A percentile compares a stretch with the other conserved stretches of the same genome.
phyloP scores from a whole-genome alignment of 2,113 vertebrate genomes.

The Marmota flaviventris region DNA sequence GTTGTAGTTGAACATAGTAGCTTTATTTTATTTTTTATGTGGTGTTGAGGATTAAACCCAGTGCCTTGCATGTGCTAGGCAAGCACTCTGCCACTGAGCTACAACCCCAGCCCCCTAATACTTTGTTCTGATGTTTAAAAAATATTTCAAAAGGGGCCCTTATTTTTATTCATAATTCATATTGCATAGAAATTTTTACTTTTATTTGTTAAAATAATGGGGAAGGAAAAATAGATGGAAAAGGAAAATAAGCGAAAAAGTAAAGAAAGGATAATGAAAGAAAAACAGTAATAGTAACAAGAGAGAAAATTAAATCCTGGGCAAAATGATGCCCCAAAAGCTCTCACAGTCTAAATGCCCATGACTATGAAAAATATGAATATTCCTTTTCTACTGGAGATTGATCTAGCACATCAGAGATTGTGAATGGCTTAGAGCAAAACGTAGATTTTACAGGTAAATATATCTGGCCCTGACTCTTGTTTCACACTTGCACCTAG shows the following conservation, averaged over 20 bases:
- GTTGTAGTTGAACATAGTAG: too few relatives aligned
- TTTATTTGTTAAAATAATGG: constrained; percentile 63
- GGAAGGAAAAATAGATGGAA: constrained; percentile 54
- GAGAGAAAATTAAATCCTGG: not conserved
- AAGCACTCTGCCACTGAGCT: too few relatives aligned
- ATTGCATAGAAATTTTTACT: constrained; percentile 60
- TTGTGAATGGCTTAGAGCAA: not conserved
- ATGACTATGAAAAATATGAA: not conserved
- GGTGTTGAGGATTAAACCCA: too few relatives aligned
- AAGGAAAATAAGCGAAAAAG: not conserved
- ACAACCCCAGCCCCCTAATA: not conserved
- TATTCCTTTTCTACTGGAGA: not conserved
- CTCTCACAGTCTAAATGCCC: not conserved
- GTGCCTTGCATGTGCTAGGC: too few relatives aligned
- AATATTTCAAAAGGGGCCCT: constrained; percentile 61
- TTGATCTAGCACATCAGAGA: not conserved
- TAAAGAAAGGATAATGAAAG: not conserved
- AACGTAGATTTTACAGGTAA: not conserved
- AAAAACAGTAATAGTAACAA: not conserved
- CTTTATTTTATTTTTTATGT: too few relatives aligned
- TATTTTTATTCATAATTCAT: constrained; percentile 59
- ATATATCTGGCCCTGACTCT: not conserved
- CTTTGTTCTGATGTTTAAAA: constrained; percentile 68
- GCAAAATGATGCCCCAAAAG: not conserved
- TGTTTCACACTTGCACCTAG: not conserved